phyloP scores from a whole-genome alignment of 1,140 invertebrate species.

The Cherax destructor region DNA sequence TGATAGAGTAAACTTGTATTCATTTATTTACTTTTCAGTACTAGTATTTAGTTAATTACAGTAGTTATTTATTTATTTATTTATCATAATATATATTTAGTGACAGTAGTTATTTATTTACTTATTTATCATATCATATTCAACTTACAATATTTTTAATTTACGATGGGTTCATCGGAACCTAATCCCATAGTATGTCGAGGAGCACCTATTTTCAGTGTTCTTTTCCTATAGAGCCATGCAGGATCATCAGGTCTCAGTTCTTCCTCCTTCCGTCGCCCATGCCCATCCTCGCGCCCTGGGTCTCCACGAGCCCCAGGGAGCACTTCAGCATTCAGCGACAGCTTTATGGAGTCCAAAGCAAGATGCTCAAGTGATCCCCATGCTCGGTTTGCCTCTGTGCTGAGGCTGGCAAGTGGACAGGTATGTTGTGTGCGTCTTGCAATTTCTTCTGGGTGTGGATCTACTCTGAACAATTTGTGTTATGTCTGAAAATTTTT shows the following conservation, averaged over 20 bases:
- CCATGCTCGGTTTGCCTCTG: constrained; percentile 50
- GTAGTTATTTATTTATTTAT: no score
- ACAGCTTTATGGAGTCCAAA: background rate
- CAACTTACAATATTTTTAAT: no score
- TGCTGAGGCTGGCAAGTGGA: constrained; percentile 55
- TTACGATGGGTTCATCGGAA: no score
- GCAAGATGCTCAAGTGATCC: constrained; percentile 8
- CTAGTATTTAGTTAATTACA: no score
- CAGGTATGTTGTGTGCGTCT: constrained; percentile 20
- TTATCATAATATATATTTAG: background rate
- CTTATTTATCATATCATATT: background rate
- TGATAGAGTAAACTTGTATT: no score
- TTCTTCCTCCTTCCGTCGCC: constrained; percentile 14
- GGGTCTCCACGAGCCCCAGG: constrained; percentile 31
- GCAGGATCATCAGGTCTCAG: constrained; percentile 11
- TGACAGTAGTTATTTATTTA: background rate
- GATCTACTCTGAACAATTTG: no score
- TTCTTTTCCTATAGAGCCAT: background rate
- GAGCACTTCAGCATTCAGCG: background rate
- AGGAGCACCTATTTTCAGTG: no score
- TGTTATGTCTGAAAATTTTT: no score
- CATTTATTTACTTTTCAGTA: no score
- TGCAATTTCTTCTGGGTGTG: no score
- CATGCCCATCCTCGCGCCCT: constrained; percentile 7
- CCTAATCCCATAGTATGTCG: background rate